Evolutionary conservation across 92 coral and sea anemone species (phyloP), one percentile per base, ranked within the genome.

Genomic region (Galaxea fascicularis): DNA sequence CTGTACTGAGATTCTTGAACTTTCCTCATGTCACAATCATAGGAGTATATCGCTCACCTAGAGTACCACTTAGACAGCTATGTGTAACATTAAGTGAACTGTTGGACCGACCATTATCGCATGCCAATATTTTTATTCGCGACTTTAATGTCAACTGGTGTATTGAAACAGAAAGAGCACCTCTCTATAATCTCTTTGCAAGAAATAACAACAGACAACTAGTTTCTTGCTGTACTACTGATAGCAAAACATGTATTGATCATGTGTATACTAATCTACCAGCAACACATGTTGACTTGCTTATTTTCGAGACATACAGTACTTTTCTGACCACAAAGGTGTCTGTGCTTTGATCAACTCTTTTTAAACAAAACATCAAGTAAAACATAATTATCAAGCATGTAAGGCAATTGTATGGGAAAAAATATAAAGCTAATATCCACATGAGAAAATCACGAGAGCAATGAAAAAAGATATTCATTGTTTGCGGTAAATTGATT

Each of bases 21-120:
- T 73, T 89, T 79, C 90, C 86, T 47, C 83, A 84, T 83, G 80
- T 82, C 35, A 88, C 85, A 49, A 83, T 85, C 83, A 89, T 85
- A 89, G 93, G 79, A 79, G 71, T 85, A n/a, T 89, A 89, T 89
- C 75, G 86, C 77, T 35, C 41, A 2, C 41, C 41, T 35, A 35
- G 41, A 35, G 41, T 35, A 35, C 41, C 41, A 35, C 41, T 35
- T 35, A 35, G 41, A 35, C 41, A 35, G 41, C 41, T 35, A 57
- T 62, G 90, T 87, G 4, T 59, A 73, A 29, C 60, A 53, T 73
- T 15, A 26, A 73, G 60, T n/a, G 78, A 73, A 73, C 59, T 73
- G 60, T 27, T 73, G 59, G 78, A 73, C 78, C 80, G 72, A 68
- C 25, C 73, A 68, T 54, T 57, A 10, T 27, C 82, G 27, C 69